A percentile compares a stretch with the other conserved stretches of the same genome.
phyloP scores from a whole-genome alignment of 2,113 vertebrate genomes.

The Empidonax traillii region DNA sequence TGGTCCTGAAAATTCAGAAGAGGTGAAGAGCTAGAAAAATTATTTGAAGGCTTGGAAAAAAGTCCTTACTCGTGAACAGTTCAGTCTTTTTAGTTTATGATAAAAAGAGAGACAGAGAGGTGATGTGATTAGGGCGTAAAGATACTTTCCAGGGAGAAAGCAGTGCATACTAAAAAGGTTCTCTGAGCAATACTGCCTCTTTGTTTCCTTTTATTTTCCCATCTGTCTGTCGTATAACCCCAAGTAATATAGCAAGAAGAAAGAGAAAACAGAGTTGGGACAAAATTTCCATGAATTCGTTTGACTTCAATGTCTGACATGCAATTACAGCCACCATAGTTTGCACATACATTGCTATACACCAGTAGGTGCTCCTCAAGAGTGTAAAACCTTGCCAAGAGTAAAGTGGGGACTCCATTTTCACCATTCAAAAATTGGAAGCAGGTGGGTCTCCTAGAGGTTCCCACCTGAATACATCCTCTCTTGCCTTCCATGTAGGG shows the following conservation, averaged over 20 bases:
- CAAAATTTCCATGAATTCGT: not conserved
- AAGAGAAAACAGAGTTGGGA: not conserved
- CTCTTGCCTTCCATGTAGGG: not conserved
- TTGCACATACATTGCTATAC: not conserved
- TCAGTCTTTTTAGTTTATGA: not conserved
- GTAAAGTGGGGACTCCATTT: not conserved
- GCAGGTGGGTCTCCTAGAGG: not conserved
- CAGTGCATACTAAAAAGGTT: not conserved
- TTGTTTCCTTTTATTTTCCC: not conserved
- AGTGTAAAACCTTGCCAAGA: not conserved
- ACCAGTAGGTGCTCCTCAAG: not conserved
- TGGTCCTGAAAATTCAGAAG: not conserved
- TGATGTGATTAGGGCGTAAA: not conserved
- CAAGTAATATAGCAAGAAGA: not conserved
- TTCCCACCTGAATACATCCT: not conserved
- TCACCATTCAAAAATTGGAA: not conserved
- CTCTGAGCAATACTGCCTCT: not conserved
- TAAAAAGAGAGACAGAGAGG: not conserved
- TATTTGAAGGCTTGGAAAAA: not conserved
- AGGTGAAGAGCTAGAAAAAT: not conserved
- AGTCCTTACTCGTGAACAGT: not conserved
- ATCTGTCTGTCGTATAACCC: not conserved
- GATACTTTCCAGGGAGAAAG: not conserved
- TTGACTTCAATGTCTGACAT: not conserved
- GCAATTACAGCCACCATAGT: not conserved